Conservation (phyloP, 1,140 invertebrate genomes). For the Odontomachus brunneus region DNA sequence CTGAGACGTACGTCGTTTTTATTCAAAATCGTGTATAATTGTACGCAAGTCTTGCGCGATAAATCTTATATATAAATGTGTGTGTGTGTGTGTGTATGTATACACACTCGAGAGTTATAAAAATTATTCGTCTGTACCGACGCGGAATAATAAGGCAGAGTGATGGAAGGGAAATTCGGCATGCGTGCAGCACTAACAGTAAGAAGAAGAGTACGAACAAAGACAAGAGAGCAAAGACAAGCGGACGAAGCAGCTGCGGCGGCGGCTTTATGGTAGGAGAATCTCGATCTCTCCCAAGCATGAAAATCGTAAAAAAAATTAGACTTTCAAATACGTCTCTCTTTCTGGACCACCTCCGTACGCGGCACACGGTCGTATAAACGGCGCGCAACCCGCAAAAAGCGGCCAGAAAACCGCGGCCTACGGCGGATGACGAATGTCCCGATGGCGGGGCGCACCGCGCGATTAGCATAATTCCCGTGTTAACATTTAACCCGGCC, state of each 20-base stretch:
- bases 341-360: constrained; percentile 65
- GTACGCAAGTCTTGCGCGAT: background rate
- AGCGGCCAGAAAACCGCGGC: constrained; percentile 57
- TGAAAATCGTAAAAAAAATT: constrained; percentile 64
- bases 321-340: constrained; percentile 69
- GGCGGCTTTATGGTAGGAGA: constrained; percentile 34
- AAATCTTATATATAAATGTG: background rate
- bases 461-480: constrained; percentile 82
- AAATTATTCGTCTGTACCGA: constrained; percentile 18
- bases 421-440: constrained; percentile 78
- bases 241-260: background rate
- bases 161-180: background rate
- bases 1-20: too few relatives aligned
- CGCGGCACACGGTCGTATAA: constrained; percentile 60
- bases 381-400: constrained; percentile 55
- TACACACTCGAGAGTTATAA: background rate
- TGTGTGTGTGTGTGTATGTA: too few relatives aligned
- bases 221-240: background rate
- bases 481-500: constrained; percentile 82
- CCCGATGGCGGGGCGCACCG: constrained; percentile 66
- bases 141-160: constrained; percentile 2
- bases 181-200: constrained; percentile 20
- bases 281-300: constrained; percentile 28
- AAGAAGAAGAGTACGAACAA: constrained; percentile 46
- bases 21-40: too few relatives aligned